Base-by-base conservation (phyloP, 2,797 vertebrate species). In the Podargus strigoides region DNA sequence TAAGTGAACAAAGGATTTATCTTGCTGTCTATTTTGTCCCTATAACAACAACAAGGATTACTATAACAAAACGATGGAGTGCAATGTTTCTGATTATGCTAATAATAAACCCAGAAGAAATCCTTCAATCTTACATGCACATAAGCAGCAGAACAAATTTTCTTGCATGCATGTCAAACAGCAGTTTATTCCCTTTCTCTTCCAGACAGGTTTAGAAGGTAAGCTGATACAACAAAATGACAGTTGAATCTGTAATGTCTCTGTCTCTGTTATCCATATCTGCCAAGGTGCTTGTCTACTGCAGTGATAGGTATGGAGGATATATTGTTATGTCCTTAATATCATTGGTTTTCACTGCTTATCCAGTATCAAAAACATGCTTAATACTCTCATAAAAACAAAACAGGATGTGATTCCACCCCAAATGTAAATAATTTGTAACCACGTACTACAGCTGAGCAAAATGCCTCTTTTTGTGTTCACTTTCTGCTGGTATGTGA, bases 171-270 rank as follows among this genome's bases (percentile, higher is more conserved):
- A 74, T 68, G 55, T 95, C 94, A 90, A 97, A 85, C 27, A 93
- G 84, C n/a, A 69, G 76, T 87, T 90, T 95, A 88, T 73, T 95
- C 56, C 36, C 49, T 90, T 91, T 89, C 59, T 94, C 69, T 83
- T 89, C 36, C 84, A 92, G 77, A 55, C 81, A 94, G 62, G 64
- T 93, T 94, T 95, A 81, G 87, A 94, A 95, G 64, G 87, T 68
- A 93, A 96, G 55, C 70, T 91, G 80, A 55, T 92, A 69, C 47
- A 92, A 90, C 59, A 87, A 92, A 95, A 89, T 67, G 87, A 94
- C 70, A 94, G 70, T 52, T 27, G 11, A 56, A 69, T 83, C 82
- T 79, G 24, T 89, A 64, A 89, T 46, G 4, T 81, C 68, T 87
- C 56, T 73, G 18, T 74, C 59, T 52, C 76, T 3, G 2, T 66